Percentiles rank a stretch among this genome's conserved stretches.
phyloP scores from a whole-genome alignment of 2,797 vertebrate genomes.

The Onychomys leucogaster region DNA sequence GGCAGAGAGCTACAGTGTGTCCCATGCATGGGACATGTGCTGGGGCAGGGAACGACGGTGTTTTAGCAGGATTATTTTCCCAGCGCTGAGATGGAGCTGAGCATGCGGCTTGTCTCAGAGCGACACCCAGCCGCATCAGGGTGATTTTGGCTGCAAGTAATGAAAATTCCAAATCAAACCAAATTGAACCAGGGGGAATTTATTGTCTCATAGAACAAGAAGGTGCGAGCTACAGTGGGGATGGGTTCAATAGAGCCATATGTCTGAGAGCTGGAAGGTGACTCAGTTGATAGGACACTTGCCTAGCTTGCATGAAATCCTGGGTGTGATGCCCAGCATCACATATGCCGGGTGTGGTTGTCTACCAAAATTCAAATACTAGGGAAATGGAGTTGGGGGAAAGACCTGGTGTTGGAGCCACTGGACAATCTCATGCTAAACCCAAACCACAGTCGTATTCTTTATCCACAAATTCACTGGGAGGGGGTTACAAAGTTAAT shows the following conservation, averaged over 20 bases:
- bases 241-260: not conserved
- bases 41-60: not conserved
- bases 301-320: not conserved
- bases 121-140: not conserved
- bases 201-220: not conserved
- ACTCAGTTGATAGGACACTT: not conserved
- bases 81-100: not conserved
- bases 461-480: not conserved
- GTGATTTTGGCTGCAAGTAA: not conserved
- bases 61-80: not conserved
- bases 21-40: not conserved
- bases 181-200: not conserved
- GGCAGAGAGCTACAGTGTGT: not conserved
- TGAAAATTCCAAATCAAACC: constrained; percentile 12
- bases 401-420: not conserved
- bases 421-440: not conserved
- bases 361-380: not conserved
- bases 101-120: accelerated
- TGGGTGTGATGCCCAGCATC: not conserved
- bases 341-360: not conserved
- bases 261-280: not conserved
- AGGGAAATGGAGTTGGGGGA: not conserved
- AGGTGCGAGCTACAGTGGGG: not conserved
- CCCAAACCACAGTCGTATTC: not conserved
- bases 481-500: not conserved